A percentile compares a stretch with the other conserved stretches of the same genome.
Conservation (phyloP, 2,888 invertebrate species). For the Steinernema hermaphroditum region DNA sequence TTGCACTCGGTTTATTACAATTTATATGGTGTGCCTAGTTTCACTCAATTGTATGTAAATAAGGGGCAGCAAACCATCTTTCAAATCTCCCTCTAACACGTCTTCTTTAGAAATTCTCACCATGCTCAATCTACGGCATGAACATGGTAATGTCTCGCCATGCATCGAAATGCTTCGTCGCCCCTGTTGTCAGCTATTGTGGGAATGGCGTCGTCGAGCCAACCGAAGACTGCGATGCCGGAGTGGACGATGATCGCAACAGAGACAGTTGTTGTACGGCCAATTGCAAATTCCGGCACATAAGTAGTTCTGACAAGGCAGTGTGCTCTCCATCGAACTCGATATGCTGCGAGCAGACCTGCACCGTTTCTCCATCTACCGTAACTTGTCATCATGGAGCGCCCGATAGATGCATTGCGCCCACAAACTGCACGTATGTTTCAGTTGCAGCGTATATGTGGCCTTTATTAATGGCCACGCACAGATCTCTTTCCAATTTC, state of each 20-base stretch:
- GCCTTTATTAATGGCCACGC: not conserved
- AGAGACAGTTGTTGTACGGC: not conserved
- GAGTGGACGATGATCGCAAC: not conserved
- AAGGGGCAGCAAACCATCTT: too few species aligned
- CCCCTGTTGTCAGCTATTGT: slow-evolving; percentile 7
- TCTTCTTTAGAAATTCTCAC: not conserved
- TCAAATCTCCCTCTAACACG: not conserved
- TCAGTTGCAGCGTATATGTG: not conserved
- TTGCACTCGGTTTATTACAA: too few species aligned
- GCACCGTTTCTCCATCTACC: not conserved
- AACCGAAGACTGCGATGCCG: slow-evolving; percentile 10
- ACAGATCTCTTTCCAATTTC: too few species aligned
- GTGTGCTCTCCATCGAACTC: slow-evolving; percentile 1
- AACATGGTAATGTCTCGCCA: not conserved
- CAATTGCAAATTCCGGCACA: not conserved
- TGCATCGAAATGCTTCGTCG: not conserved
- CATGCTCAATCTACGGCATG: not conserved
- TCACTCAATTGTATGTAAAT: too few species aligned
- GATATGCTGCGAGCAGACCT: not conserved
- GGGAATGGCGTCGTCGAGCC: slow-evolving; percentile 16
- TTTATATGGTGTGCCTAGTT: too few species aligned
- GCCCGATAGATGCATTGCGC: not conserved
- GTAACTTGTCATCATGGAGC: slow-evolving; percentile 1
- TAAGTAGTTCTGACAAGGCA: too few species aligned
- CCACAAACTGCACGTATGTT: slow-evolving; percentile 1